These are phyloP conservation scores for Artemia sp. DNA, from an alignment of 2,888 invertebrate species.

Conservation along the genomic window DNA sequence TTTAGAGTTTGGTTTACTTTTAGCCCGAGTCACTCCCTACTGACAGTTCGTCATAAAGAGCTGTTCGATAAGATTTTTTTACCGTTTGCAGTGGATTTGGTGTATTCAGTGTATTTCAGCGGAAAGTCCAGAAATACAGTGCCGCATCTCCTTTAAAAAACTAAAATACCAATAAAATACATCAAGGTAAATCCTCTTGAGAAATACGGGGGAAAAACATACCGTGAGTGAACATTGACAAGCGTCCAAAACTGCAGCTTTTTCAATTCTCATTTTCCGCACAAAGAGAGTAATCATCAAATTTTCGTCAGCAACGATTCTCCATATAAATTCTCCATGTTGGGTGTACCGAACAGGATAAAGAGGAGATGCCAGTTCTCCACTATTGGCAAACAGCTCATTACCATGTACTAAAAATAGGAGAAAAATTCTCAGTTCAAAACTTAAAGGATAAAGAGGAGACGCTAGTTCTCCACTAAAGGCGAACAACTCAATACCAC, in stretches of 20 bases:
- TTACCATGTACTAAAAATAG: slow-evolving; percentile 43
- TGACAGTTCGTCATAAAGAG: too few species aligned
- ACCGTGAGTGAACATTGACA: slow-evolving; percentile 18
- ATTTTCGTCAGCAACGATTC: slow-evolving; percentile 43
- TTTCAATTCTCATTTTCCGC: slow-evolving; percentile 35
- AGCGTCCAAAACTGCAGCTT: slow-evolving; percentile 22
- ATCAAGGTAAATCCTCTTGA: too few species aligned
- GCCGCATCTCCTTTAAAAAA: too few species aligned
- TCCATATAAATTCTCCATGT: slow-evolving; percentile 45
- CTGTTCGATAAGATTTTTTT: too few species aligned
- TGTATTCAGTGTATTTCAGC: too few species aligned
- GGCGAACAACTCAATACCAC: slow-evolving; percentile 51
- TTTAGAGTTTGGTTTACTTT: too few species aligned
- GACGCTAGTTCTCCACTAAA: slow-evolving; percentile 59
- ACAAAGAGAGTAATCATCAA: slow-evolving; percentile 40
- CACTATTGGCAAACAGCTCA: slow-evolving; percentile 46
- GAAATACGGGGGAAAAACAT: too few species aligned
- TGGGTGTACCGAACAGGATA: slow-evolving; percentile 43
- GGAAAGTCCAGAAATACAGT: too few species aligned
- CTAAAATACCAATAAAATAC: too few species aligned
- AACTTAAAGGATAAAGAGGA: slow-evolving; percentile 48
- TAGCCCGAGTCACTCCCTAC: too few species aligned
- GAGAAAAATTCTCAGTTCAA: too few species aligned
- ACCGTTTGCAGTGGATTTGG: too few species aligned
- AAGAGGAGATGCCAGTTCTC: slow-evolving; percentile 57